A percentile compares a stretch with the other conserved stretches of the same genome.
phyloP scores from a whole-genome alignment of 2,888 invertebrate genomes.

The Parnassius orleans region DNA sequence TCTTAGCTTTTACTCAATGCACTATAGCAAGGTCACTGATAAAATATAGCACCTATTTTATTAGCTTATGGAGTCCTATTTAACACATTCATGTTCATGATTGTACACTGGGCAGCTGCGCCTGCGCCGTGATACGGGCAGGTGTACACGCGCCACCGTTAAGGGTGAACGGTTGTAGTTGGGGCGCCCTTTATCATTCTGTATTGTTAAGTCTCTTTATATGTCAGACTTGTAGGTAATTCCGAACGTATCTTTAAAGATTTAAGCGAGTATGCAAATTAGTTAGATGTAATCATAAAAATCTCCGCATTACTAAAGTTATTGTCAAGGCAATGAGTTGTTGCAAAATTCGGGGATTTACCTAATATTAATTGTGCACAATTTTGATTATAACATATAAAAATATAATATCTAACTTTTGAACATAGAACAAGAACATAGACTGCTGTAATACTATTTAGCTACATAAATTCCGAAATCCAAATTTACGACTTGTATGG shows the following conservation, averaged over 20 bases:
- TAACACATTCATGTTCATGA: neutral
- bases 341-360: too few species aligned
- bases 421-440: too few species aligned
- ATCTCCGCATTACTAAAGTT: neutral
- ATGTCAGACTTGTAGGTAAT: slow-evolving; percentile 16
- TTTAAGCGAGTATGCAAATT: slow-evolving; percentile 22
- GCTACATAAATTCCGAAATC: too few species aligned
- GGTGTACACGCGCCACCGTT: slow-evolving; percentile 44
- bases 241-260: slow-evolving; percentile 7
- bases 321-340: neutral
- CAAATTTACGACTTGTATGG: too few species aligned
- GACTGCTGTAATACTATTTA: too few species aligned
- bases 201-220: slow-evolving; percentile 39
- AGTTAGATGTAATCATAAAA: neutral
- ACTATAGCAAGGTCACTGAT: too few species aligned
- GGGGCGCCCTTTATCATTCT: slow-evolving; percentile 27
- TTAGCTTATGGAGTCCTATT: neutral
- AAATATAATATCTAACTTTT: too few species aligned
- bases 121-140: slow-evolving; percentile 59
- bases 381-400: too few species aligned
- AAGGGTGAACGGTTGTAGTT: slow-evolving; percentile 30
- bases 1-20: too few species aligned
- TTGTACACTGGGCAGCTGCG: slow-evolving; percentile 52
- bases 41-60: neutral
- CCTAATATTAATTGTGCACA: too few species aligned